These are phyloP conservation scores for Laupala kohalensis DNA, from an alignment of 1,140 invertebrate genomes.

Conservation along the genomic window DNA sequence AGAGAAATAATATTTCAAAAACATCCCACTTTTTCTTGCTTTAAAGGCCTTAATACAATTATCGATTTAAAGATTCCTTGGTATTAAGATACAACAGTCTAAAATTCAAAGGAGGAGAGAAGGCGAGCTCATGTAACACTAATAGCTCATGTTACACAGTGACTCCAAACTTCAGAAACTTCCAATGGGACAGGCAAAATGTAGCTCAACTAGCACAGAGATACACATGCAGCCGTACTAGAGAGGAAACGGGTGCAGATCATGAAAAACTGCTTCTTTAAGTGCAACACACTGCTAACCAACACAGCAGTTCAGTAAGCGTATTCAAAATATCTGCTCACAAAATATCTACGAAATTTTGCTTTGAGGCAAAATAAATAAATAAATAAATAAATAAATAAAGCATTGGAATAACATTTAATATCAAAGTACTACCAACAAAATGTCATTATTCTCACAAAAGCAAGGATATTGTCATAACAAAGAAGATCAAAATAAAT, in stretches of 20 bases:
- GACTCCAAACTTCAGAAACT: neutral
- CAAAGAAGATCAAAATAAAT: no score
- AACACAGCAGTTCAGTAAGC: neutral
- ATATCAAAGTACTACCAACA: no score
- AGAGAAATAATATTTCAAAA: no score
- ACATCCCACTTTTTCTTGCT: neutral
- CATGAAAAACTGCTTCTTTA: neutral
- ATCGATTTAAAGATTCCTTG: neutral
- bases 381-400: neutral
- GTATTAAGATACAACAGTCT: neutral
- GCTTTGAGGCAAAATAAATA: neutral
- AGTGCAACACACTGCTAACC: neutral
- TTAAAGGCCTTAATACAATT: neutral
- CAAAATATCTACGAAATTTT: neutral
- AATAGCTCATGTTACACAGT: neutral
- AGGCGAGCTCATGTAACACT: neutral
- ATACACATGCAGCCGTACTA: neutral
- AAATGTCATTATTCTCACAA: no score
- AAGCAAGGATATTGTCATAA: no score
- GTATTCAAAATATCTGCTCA: neutral
- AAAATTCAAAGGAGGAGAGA: neutral
- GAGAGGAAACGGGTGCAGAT: neutral
- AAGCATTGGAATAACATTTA: no score
- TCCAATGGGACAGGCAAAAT: neutral
- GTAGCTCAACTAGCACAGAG: neutral